phyloP scores from a whole-genome alignment of 1,140 invertebrate genomes.

The Dendroctonus valens region DNA sequence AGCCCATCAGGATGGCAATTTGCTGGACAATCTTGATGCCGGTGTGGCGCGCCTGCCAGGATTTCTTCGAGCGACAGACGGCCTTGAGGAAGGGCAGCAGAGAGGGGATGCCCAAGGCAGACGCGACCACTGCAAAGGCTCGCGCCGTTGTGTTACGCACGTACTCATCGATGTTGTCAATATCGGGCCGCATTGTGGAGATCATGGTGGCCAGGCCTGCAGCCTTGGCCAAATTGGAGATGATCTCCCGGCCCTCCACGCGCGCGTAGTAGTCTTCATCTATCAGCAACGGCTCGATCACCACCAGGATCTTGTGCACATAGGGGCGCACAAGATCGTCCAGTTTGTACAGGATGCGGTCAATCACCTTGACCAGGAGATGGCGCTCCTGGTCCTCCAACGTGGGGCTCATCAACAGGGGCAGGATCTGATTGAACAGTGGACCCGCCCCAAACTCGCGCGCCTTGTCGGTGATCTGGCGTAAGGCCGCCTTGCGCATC shows the following conservation, averaged over 20 bases:
- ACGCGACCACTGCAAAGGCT: slow-evolving; percentile 99
- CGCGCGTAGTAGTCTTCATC: slow-evolving; percentile 99
- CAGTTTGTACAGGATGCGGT: slow-evolving; percentile 96
- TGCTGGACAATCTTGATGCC: slow-evolving; percentile 99
- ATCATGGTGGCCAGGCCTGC: slow-evolving; percentile 99
- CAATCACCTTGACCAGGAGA: slow-evolving; percentile 99
- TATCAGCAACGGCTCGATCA: slow-evolving; percentile 98
- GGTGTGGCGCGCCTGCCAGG: slow-evolving; percentile 99
- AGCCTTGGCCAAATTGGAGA: slow-evolving; percentile 98
- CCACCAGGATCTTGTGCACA: slow-evolving; percentile 99
- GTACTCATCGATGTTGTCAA: slow-evolving; percentile 99
- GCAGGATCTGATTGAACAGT: slow-evolving; percentile 98
- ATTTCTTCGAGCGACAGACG: slow-evolving; percentile 98
- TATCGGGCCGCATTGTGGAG: slow-evolving; percentile 99
- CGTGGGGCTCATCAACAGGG: slow-evolving; percentile 98
- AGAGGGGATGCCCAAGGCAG: slow-evolving; percentile 92
- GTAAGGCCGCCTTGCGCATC: slow-evolving; percentile 95
- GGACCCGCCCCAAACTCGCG: slow-evolving; percentile 97
- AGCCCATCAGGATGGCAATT: slow-evolving; percentile 99
- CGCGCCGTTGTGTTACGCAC: slow-evolving; percentile 98
- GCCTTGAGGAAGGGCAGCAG: slow-evolving; percentile 98
- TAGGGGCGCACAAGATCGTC: slow-evolving; percentile 98
- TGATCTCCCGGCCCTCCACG: slow-evolving; percentile 98
- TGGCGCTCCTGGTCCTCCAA: slow-evolving; percentile 99
- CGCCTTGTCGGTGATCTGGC: slow-evolving; percentile 99